A percentile compares a stretch with the other conserved stretches of the same genome.
phyloP scores from a whole-genome alignment of 2,113 vertebrate species.

The Antechinus flavipes region DNA sequence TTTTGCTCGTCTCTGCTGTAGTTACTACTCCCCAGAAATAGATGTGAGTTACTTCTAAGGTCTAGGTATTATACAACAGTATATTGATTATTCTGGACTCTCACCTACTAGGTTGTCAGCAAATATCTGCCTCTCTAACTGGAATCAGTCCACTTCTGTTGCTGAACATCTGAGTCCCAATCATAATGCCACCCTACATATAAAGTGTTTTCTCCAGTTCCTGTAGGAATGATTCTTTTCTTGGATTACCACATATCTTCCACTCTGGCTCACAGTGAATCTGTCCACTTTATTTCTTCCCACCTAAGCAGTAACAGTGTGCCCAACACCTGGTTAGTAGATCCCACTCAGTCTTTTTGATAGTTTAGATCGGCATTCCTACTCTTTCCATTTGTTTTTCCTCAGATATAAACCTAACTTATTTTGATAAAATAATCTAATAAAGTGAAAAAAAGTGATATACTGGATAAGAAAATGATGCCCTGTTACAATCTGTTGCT shows the following conservation, averaged over 20 bases:
- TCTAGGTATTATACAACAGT: background rate
- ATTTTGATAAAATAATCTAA: background rate
- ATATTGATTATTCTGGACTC: background rate
- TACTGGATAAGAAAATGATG: background rate
- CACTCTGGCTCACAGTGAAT: background rate
- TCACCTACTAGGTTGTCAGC: background rate
- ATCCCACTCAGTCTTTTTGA: background rate
- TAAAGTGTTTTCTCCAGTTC: background rate
- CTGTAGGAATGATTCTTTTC: background rate
- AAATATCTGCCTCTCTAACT: background rate
- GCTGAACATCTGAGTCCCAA: background rate
- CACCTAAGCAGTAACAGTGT: background rate
- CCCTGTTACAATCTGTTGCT: background rate
- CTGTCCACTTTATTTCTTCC: background rate
- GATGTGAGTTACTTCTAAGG: background rate
- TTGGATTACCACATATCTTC: background rate
- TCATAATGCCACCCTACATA: background rate
- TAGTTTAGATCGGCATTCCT: background rate
- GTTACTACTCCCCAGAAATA: background rate
- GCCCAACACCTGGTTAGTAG: background rate
- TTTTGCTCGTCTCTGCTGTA: background rate
- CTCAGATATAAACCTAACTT: background rate
- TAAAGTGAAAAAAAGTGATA: background rate
- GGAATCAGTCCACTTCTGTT: background rate
- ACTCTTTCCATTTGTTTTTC: background rate